phyloP scores from a whole-genome alignment of 2,888 invertebrate species.

The Drosophila eohydei region DNA sequence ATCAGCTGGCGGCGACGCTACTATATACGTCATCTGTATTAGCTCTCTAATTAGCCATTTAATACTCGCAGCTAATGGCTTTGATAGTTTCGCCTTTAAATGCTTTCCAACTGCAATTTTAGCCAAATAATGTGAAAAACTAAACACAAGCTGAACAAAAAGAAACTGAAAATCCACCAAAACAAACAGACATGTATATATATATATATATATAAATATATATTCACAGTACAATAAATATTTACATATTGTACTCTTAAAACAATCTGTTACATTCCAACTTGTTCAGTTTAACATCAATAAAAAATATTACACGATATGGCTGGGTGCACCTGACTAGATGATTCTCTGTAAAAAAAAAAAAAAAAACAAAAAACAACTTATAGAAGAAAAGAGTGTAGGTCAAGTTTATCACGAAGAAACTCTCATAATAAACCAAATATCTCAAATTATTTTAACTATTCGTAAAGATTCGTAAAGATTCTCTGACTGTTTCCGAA shows the following conservation, averaged over 20 bases:
- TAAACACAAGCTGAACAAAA: constrained; percentile 8
- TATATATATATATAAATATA: too few relatives aligned
- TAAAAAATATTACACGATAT: background rate
- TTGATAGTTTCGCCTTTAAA: constrained; percentile 56
- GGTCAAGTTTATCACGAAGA: too few relatives aligned
- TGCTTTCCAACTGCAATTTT: constrained; percentile 50
- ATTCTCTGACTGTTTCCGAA: too few relatives aligned
- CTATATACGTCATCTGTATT: constrained; percentile 13
- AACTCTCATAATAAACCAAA: too few relatives aligned
- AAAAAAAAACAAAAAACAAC: too few relatives aligned
- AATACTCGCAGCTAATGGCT: constrained; percentile 57
- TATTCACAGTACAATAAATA: constrained; percentile 16
- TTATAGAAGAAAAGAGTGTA: too few relatives aligned
- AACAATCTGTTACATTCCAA: constrained; percentile 17
- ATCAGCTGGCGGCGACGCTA: constrained; percentile 1
- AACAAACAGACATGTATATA: constrained; percentile 1
- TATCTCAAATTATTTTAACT: too few relatives aligned
- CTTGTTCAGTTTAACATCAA: constrained; percentile 9
- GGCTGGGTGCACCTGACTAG: background rate
- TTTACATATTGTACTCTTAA: constrained; percentile 34
- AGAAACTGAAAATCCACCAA: constrained; percentile 10
- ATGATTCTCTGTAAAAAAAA: background rate
- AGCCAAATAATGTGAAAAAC: constrained; percentile 54
- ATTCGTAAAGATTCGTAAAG: too few relatives aligned
- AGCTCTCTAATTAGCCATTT: constrained; percentile 49